Percentiles rank a stretch among this genome's conserved stretches.
Conservation (phyloP, 2,888 invertebrate species). For the Eubasilissa splendida region DNA sequence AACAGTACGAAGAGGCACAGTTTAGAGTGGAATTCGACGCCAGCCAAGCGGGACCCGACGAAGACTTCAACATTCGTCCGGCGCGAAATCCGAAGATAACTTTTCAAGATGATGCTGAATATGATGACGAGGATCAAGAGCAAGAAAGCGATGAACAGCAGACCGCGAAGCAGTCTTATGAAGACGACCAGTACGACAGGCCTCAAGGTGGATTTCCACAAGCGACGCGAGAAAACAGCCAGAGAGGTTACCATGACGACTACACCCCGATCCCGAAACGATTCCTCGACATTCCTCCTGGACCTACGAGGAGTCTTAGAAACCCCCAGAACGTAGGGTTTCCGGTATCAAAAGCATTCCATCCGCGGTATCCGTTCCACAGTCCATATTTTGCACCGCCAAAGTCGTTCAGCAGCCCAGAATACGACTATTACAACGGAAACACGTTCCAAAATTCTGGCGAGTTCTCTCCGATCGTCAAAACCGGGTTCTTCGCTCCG, state of each 20-base stretch:
- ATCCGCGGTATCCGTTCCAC: slow-evolving; percentile 52
- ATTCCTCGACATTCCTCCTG: slow-evolving; percentile 20
- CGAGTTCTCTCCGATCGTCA: slow-evolving; percentile 63
- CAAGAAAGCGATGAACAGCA: slow-evolving; percentile 44
- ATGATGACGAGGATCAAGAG: slow-evolving; percentile 65
- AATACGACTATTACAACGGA: slow-evolving; percentile 35
- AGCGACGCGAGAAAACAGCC: slow-evolving; percentile 17
- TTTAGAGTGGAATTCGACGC: slow-evolving; percentile 65
- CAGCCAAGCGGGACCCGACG: slow-evolving; percentile 66
- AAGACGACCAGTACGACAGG: slow-evolving; percentile 11
- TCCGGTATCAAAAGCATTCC: slow-evolving; percentile 44
- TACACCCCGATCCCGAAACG: slow-evolving; percentile 30
- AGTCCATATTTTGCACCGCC: slow-evolving; percentile 52
- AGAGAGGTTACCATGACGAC: slow-evolving; percentile 43
- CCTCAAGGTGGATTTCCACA: slow-evolving; percentile 10
- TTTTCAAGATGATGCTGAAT: slow-evolving; percentile 70
- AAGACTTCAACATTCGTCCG: slow-evolving; percentile 55
- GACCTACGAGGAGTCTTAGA: slow-evolving; percentile 16
- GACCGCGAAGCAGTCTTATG: slow-evolving; percentile 6
- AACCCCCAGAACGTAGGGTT: slow-evolving; percentile 32
- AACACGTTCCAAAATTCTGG: slow-evolving; percentile 26
- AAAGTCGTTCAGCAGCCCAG: slow-evolving; percentile 46
- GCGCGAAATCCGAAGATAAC: slow-evolving; percentile 64
- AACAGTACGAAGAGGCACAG: slow-evolving; percentile 44
- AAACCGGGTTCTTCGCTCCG: slow-evolving; percentile 61